These are phyloP conservation scores for Ammodytes dubius DNA, from an alignment of 2,113 vertebrate genomes.

Conservation along the genomic window DNA sequence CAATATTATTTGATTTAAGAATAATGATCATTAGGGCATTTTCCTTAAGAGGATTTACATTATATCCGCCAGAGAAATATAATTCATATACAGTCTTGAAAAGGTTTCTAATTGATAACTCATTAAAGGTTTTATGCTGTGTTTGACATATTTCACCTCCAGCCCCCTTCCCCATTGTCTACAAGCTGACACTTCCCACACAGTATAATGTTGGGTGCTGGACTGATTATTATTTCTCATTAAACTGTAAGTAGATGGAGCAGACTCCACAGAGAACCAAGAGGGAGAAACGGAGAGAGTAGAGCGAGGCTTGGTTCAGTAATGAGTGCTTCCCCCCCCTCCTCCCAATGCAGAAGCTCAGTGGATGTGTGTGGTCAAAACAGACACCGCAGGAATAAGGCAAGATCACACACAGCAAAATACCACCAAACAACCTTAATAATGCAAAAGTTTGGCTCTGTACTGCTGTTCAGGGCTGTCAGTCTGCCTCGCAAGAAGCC, in stretches of 20 bases:
- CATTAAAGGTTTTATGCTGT: neutral
- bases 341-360: conserved; percentile 24
- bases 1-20: neutral
- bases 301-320: conserved; percentile 41
- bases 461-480: conserved; percentile 63
- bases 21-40: neutral
- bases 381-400: conserved; percentile 50
- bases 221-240: conserved; percentile 73
- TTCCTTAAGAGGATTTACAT: neutral
- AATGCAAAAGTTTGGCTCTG: conserved; percentile 54
- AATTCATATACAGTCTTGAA: conserved; percentile 12
- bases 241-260: conserved; percentile 65
- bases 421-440: conserved; percentile 63
- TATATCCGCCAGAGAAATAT: neutral
- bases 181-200: conserved; percentile 48
- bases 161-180: conserved; percentile 37
- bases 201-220: conserved; percentile 42
- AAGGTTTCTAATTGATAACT: conserved; percentile 2
- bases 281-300: conserved; percentile 32
- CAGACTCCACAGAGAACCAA: conserved; percentile 47
- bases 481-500: conserved; percentile 64
- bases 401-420: conserved; percentile 56
- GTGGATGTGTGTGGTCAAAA: conserved; percentile 55
- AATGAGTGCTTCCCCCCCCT: conserved; percentile 50
- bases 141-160: conserved; percentile 49